Evolutionary conservation across 64 coral and sea anemone genomes (phyloP), one percentile per base, ranked within the genome.

Genomic region (Platygyra sinensis): DNA sequence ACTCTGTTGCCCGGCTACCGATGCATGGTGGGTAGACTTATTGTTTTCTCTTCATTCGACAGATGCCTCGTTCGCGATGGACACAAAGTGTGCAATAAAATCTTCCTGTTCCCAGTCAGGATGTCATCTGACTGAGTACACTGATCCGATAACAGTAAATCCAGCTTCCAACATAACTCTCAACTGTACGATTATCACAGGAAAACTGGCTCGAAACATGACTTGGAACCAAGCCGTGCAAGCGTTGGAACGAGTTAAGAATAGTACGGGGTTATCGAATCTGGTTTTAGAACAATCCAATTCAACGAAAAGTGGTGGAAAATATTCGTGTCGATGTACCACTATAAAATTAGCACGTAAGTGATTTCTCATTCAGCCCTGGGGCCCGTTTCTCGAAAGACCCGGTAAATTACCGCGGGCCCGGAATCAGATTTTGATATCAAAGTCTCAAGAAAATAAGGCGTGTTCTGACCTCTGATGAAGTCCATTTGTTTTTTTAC

Each of bases 141-240:
- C n/a, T n/a, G n/a, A n/a, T n/a, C n/a, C n/a, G n/a, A n/a, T n/a
- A n/a, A n/a, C 65, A 28, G 65, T 69, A 10, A 22, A 69, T 69
- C 65, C 65, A 25, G 65, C 24, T 36, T 77, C 74, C 32, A n/a
- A 51, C 32, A 42, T 50, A 22, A 77, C 74, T 22, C 8, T 50
- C 8, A 22, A 50, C 36, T 77, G 74, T 36, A 24, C 74, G 20
- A 49, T 69, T 10, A 27, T 27, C 24, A 27, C 65, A 25, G 65
- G 25, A 69, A n/a, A 13, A 57, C 54, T 27, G 39, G 8, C 38
- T 50, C 36, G 18, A 77, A 19, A 20, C 74, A 22, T 77, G 39
- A 77, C 74, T 42, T 77, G 74, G 74, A 24, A 77, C 17, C 42
- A 77, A n/a, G n/a, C n/a, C n/a, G n/a, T n/a, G n/a, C n/a, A n/a